Conservation (phyloP, 2,888 invertebrate genomes). For the Podotricha telesiphe region DNA sequence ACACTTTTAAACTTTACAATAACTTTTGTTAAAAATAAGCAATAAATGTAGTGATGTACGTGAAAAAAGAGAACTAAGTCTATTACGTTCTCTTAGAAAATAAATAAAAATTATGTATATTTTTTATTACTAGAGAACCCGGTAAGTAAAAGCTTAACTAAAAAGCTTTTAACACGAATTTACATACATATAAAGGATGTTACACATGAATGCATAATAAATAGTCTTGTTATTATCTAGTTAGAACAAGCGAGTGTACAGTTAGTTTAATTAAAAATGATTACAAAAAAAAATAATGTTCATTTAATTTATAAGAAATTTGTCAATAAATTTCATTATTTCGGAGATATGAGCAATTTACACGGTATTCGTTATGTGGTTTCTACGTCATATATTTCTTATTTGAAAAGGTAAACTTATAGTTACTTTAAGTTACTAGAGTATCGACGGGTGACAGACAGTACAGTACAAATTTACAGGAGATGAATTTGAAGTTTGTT, state of each 20-base stretch:
- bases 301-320: slow-evolving; percentile 42
- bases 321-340: slow-evolving; percentile 61
- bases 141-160: not conserved
- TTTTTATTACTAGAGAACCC: not conserved
- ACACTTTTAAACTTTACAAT: too few species aligned
- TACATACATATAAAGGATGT: not conserved
- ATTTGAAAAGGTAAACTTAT: not conserved
- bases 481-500: too few species aligned
- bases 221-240: not conserved
- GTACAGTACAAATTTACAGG: too few species aligned
- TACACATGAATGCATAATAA: not conserved
- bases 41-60: too few species aligned
- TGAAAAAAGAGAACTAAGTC: too few species aligned
- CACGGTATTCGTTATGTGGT: slow-evolving; percentile 18
- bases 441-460: too few species aligned
- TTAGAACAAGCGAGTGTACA: not conserved
- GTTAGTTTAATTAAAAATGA: not conserved
- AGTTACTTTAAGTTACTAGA: too few species aligned
- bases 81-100: too few species aligned
- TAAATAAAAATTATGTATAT: too few species aligned
- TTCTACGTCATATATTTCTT: slow-evolving; percentile 8
- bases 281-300: not conserved
- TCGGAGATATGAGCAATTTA: slow-evolving; percentile 61
- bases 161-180: slow-evolving; percentile 5
- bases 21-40: too few species aligned